Percentiles rank a stretch among this genome's conserved stretches.
Conservation (phyloP, 2,888 invertebrate genomes). For the Arge pagana region DNA sequence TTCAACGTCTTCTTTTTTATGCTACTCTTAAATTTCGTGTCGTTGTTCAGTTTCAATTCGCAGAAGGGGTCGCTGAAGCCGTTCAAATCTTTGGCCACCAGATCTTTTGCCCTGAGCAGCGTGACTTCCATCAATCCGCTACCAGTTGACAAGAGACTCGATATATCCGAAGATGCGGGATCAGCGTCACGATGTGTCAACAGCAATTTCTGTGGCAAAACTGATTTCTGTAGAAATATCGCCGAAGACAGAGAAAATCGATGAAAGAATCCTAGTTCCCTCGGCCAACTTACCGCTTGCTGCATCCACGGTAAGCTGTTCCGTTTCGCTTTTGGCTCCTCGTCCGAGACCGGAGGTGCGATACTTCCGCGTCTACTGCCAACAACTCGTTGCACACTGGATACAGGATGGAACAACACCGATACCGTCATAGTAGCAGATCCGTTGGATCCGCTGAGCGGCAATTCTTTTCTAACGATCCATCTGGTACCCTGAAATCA, state of each 20-base stretch:
- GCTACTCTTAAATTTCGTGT: slow-evolving; percentile 60
- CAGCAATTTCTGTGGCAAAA: slow-evolving; percentile 45
- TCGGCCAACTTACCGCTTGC: slow-evolving; percentile 50
- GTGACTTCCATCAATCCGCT: slow-evolving; percentile 60
- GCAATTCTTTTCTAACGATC: slow-evolving; percentile 46
- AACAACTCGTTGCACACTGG: slow-evolving; percentile 44
- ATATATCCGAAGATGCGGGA: slow-evolving; percentile 49
- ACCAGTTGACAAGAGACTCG: slow-evolving; percentile 53
- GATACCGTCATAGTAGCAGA: slow-evolving; percentile 57
- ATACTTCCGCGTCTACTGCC: slow-evolving; percentile 45
- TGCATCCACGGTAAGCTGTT: slow-evolving; percentile 57
- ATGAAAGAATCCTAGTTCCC: too few relatives aligned
- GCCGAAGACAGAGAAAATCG: neutral
- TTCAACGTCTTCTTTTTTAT: slow-evolving; percentile 62
- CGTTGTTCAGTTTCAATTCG: slow-evolving; percentile 58
- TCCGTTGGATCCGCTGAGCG: slow-evolving; percentile 48
- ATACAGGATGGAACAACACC: slow-evolving; percentile 59
- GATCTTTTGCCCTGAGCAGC: slow-evolving; percentile 58
- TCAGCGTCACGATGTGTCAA: slow-evolving; percentile 48
- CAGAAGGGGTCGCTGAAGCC: slow-evolving; percentile 64
- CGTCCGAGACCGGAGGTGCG: slow-evolving; percentile 39
- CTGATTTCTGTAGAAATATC: slow-evolving; percentile 1
- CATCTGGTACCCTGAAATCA: slow-evolving; percentile 47
- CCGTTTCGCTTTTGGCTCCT: slow-evolving; percentile 50
- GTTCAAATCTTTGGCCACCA: slow-evolving; percentile 62